A percentile compares a stretch with the other conserved stretches of the same genome.
phyloP scores from a whole-genome alignment of 1,140 invertebrate species.

The Hypothenemus hampei region DNA sequence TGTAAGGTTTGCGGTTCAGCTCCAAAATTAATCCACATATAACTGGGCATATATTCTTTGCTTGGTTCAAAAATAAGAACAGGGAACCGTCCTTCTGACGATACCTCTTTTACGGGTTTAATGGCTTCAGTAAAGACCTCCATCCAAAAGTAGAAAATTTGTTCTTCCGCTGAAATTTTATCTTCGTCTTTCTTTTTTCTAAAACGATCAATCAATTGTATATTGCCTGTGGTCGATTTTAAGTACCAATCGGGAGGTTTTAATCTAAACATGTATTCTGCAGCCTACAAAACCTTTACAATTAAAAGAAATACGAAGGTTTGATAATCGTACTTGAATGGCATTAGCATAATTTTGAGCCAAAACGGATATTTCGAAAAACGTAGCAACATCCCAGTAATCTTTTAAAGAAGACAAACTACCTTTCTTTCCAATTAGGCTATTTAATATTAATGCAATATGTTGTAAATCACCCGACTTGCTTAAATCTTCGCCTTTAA shows the following conservation, averaged over 20 bases:
- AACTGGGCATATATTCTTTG: slow-evolving; percentile 90
- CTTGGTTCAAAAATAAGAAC: slow-evolving; percentile 89
- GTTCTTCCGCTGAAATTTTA: slow-evolving; percentile 69
- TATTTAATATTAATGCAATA: slow-evolving; percentile 91
- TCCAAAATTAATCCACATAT: slow-evolving; percentile 90
- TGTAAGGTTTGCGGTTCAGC: slow-evolving; percentile 88
- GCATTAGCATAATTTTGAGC: slow-evolving; percentile 97
- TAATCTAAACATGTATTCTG: slow-evolving; percentile 97
- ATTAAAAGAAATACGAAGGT: neutral
- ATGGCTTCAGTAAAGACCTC: slow-evolving; percentile 97
- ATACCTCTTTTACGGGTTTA: slow-evolving; percentile 68
- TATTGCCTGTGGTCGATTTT: slow-evolving; percentile 97
- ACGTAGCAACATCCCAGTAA: slow-evolving; percentile 99
- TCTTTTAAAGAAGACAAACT: slow-evolving; percentile 88
- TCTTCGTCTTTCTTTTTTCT: slow-evolving; percentile 67
- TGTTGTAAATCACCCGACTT: slow-evolving; percentile 87
- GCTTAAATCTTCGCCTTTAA: slow-evolving; percentile 92
- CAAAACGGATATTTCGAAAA: slow-evolving; percentile 97
- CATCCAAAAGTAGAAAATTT: slow-evolving; percentile 95
- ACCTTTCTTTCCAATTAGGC: slow-evolving; percentile 97
- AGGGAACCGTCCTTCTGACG: slow-evolving; percentile 64
- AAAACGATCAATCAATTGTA: slow-evolving; percentile 90
- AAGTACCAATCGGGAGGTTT: slow-evolving; percentile 99
- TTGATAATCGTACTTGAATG: slow-evolving; percentile 57
- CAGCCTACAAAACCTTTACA: slow-evolving; percentile 54